Conservation (phyloP, 2,113 vertebrate genomes). For the Aspiorhynchus laticeps region DNA sequence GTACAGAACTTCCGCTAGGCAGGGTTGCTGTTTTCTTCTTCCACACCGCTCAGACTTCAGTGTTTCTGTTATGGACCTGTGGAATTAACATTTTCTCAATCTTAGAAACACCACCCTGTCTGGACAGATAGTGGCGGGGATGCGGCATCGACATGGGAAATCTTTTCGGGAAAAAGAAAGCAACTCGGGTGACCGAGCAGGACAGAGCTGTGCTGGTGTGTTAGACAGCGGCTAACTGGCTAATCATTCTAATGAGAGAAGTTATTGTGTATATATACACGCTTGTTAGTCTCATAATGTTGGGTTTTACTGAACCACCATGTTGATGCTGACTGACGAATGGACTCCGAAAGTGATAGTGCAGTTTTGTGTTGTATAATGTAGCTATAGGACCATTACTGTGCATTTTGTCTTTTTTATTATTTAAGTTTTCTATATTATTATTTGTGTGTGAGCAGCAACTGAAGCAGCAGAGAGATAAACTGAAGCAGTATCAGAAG, state of each 20-base stretch:
- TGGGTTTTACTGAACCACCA: not conserved
- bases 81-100: not conserved
- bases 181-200: conserved; percentile 88
- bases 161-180: conserved; percentile 88
- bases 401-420: not conserved
- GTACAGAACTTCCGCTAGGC: conserved; percentile 8
- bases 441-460: conserved; percentile 73
- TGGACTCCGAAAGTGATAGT: not conserved
- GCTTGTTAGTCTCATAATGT: not conserved
- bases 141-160: conserved; percentile 84
- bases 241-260: not conserved
- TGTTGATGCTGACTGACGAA: not conserved
- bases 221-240: conserved; percentile 44
- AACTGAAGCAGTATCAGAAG: conserved; percentile 90
- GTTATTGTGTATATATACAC: not conserved
- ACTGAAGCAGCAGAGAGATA: conserved; percentile 97
- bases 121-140: conserved; percentile 50
- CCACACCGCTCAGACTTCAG: not conserved
- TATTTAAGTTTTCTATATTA: not conserved
- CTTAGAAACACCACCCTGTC: conserved; percentile 32
- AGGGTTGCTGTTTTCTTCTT: not conserved
- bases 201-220: conserved; percentile 88
- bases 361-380: not conserved
- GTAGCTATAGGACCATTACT: not conserved
- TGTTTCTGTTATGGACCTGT: conserved; percentile 12